Percentiles rank a stretch among this genome's conserved stretches.
Conservation (phyloP, 2,797 vertebrate genomes). For the Dermochelys coriacea region DNA sequence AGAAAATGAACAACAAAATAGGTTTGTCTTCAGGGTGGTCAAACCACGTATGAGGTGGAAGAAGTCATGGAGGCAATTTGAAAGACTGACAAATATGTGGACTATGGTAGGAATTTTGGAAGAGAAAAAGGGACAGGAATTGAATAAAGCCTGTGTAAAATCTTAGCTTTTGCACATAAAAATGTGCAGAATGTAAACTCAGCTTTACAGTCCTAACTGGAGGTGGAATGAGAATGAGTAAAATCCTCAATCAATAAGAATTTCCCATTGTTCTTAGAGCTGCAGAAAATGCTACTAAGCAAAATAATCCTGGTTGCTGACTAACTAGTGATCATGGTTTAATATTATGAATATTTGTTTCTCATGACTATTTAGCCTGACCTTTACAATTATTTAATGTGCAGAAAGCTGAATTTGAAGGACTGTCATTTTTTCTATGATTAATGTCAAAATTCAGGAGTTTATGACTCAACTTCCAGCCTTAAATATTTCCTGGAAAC, state of each 20-base stretch:
- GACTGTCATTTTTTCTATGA: background rate
- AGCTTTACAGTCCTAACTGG: background rate
- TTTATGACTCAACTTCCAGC: background rate
- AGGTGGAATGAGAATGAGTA: background rate
- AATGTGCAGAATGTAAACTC: background rate
- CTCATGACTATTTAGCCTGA: background rate
- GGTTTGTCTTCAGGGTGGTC: background rate
- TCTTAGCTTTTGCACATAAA: background rate
- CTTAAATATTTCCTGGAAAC: background rate
- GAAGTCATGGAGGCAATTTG: slow-evolving; percentile 27
- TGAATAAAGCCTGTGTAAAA: background rate
- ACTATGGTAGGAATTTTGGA: background rate
- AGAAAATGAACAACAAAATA: background rate
- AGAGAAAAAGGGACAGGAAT: background rate
- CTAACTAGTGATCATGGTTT: background rate
- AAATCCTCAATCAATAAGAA: background rate
- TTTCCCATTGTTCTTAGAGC: background rate
- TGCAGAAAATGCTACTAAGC: background rate
- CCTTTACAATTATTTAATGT: background rate
- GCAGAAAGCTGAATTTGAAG: background rate
- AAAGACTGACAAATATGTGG: background rate
- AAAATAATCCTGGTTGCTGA: background rate
- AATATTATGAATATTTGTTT: background rate
- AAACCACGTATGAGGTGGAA: background rate
- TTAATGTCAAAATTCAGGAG: background rate